Conservation (phyloP, 2,888 invertebrate genomes). For the Epinotia demarniana region DNA sequence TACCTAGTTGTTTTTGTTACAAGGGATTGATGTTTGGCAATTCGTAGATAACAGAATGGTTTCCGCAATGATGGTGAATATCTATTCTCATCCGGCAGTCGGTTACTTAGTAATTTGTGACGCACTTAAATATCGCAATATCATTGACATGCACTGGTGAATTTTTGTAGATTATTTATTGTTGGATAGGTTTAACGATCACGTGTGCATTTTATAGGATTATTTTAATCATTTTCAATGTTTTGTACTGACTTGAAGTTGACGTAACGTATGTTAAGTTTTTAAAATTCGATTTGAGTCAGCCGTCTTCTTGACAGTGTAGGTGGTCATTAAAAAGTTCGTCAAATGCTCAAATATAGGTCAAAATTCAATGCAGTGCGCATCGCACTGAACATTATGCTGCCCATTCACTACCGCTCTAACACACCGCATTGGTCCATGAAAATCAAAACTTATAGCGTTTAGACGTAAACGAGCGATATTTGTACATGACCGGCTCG, state of each 20-base stretch:
- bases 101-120: not conserved
- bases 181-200: constrained; percentile 46
- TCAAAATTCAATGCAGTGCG: too few relatives aligned
- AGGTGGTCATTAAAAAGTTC: not conserved
- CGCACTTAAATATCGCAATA: too few relatives aligned
- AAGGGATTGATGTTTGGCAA: not conserved
- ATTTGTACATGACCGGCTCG: too few relatives aligned
- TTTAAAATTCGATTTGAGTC: constrained; percentile 3
- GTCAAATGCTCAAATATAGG: not conserved
- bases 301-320: not conserved
- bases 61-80: not conserved
- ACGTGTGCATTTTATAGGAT: constrained; percentile 17
- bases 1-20: not conserved
- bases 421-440: too few relatives aligned
- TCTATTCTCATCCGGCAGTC: not conserved
- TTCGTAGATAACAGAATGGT: not conserved
- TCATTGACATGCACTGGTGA: too few relatives aligned
- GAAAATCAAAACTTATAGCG: too few relatives aligned
- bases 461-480: too few relatives aligned
- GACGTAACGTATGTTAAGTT: not conserved
- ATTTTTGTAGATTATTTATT: constrained; percentile 53
- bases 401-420: too few relatives aligned
- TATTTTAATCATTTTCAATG: not conserved
- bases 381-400: too few relatives aligned
- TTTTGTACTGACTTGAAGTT: constrained; percentile 29